phyloP scores from a whole-genome alignment of 2,888 invertebrate species.

The Pollenia angustigena region DNA sequence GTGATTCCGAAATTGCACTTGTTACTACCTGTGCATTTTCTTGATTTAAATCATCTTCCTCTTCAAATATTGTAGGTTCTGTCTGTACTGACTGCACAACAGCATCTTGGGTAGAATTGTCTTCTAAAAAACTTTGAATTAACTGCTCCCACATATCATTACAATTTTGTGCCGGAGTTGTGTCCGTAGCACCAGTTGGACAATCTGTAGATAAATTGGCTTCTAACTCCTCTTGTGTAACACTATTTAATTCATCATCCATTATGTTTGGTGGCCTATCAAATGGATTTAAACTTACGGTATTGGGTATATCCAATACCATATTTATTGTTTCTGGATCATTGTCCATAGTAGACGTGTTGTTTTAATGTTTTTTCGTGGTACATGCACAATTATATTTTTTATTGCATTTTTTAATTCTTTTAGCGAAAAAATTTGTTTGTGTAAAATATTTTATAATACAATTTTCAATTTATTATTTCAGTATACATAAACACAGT shows the following conservation, averaged over 20 bases:
- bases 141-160: constrained; percentile 67
- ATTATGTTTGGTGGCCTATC: constrained; percentile 66
- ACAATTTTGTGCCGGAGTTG: constrained; percentile 29
- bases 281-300: constrained; percentile 66
- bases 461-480: too few species aligned
- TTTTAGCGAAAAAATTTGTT: background rate
- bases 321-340: constrained; percentile 58
- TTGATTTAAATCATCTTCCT: background rate
- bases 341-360: constrained; percentile 57
- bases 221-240: constrained; percentile 69
- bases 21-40: background rate
- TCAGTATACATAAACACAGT: too few species aligned
- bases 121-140: constrained; percentile 70
- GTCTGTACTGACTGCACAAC: constrained; percentile 36
- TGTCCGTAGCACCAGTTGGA: constrained; percentile 28
- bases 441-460: too few species aligned
- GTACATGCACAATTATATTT: too few species aligned
- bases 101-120: constrained; percentile 67
- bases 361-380: background rate
- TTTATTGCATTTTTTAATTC: background rate
- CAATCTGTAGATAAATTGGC: constrained; percentile 69
- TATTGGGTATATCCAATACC: constrained; percentile 67
- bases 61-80: constrained; percentile 6
- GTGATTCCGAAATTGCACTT: background rate
- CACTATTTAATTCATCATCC: constrained; percentile 70